Base-by-base conservation (phyloP, 2,113 vertebrate species). In the Scopus umbretta region DNA sequence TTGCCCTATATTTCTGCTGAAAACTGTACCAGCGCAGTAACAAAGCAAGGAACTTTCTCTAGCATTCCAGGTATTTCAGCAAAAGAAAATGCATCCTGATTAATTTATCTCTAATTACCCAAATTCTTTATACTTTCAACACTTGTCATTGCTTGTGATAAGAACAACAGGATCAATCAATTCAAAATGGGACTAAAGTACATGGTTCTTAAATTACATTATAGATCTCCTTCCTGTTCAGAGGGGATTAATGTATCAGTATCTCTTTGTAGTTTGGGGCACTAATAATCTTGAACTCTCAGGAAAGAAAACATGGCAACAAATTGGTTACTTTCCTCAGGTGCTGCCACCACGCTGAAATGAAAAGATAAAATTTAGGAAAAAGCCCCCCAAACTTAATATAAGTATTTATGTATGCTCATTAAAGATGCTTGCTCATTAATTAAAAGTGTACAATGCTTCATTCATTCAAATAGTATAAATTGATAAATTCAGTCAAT, bases 231-330 rank as follows among this genome's bases (percentile, higher is more conserved):
- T 95, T 70, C 65, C 59, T 92, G 47, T 75, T 93, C 90, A 85
- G 85, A 95, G 72, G 83, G 82, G 74, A 96, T 96, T 96, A 96
- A 97, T 72, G 74, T 16, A 88, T 88, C 65, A 89, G 73, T 52
- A 95, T 92, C 86, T 89, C 71, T 94, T 65, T 88, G 50, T 80
- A 96, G 82, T 96, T 55, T 76, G 90, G 56, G 68, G 74, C 80
- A 96, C 80, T 90, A 96, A 93, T 96, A 97, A 95, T 82, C 81
- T 88, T 93, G 85, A 98, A 88, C 68, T 91, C 92, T 49, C 42
- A 86, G 72, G 68, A 93, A 96, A 79, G 53, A 76, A 97, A 95
- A 95, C 68, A 93, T 3, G 12, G 7, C 58, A 94, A 95, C 71
- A 90, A 95, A 94, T 42, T 49, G 63, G 79, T 79, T 92, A 65